A percentile compares a stretch with the other conserved stretches of the same genome.
Conservation (phyloP, 2,113 vertebrate species). For the Alces alces region DNA sequence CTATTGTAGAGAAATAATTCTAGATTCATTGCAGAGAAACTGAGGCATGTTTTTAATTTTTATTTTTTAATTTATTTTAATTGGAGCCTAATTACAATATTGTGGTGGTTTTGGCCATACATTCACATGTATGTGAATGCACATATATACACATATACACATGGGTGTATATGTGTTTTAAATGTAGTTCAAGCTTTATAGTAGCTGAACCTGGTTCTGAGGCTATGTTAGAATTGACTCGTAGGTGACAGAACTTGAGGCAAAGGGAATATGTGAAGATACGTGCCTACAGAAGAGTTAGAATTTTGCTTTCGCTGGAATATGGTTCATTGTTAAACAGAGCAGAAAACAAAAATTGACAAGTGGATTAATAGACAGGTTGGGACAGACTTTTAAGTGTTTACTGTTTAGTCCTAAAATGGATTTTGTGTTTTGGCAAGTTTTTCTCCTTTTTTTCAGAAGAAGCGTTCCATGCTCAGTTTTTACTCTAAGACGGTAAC, state of each 20-base stretch:
- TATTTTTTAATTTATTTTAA: background rate
- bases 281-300: background rate
- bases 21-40: background rate
- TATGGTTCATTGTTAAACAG: background rate
- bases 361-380: background rate
- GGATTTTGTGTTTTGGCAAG: background rate
- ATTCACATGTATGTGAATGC: no score
- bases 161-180: background rate
- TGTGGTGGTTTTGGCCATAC: background rate
- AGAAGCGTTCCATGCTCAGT: background rate
- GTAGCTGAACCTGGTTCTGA: background rate
- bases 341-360: background rate
- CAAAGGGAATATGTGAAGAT: background rate
- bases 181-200: background rate
- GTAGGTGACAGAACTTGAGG: background rate
- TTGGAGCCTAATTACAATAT: background rate
- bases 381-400: background rate
- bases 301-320: background rate
- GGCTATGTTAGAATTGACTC: background rate
- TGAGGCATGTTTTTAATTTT: background rate
- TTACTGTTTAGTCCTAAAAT: background rate
- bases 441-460: background rate
- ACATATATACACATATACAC: no score
- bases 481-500: background rate
- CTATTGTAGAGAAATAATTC: background rate